Percentiles rank a stretch among this genome's conserved stretches.
Evolutionary conservation across 2,113 vertebrate genomes (phyloP).

Genomic region (Ceyx melanurus): DNA sequence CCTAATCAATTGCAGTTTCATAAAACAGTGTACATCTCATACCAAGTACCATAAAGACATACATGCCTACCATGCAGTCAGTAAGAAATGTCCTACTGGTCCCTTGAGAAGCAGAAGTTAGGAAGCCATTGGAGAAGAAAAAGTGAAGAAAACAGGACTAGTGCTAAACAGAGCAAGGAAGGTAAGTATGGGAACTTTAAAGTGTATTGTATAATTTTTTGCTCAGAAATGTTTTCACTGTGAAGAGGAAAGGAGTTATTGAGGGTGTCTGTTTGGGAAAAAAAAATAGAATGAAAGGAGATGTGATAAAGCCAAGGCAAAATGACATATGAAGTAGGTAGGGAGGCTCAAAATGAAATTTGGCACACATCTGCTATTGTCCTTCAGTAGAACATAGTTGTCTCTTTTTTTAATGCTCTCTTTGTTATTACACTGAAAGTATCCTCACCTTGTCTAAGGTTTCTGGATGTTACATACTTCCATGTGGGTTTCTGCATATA

Average conservation of each 20-base stretch:
- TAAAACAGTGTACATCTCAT: neutral
- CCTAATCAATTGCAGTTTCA: neutral
- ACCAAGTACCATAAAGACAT: neutral
- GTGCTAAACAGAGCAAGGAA: neutral
- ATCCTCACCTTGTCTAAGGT: neutral
- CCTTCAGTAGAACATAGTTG: neutral
- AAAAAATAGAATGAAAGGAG: neutral
- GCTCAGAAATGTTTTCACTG: neutral
- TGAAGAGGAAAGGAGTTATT: neutral
- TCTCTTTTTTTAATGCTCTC: neutral
- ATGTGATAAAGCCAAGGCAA: neutral
- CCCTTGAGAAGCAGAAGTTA: neutral
- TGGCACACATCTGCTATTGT: neutral
- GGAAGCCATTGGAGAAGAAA: neutral
- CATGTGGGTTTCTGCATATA: neutral
- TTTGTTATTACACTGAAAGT: neutral
- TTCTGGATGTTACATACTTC: neutral
- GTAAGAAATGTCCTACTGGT: neutral
- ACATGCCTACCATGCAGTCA: neutral
- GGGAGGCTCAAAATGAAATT: neutral
- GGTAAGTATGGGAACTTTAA: neutral
- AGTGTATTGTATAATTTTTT: accelerated
- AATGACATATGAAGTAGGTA: neutral
- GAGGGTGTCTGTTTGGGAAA: neutral
- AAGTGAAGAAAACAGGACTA: neutral